phyloP scores from a whole-genome alignment of 2,113 vertebrate genomes.

The Zosterops pallidus region DNA sequence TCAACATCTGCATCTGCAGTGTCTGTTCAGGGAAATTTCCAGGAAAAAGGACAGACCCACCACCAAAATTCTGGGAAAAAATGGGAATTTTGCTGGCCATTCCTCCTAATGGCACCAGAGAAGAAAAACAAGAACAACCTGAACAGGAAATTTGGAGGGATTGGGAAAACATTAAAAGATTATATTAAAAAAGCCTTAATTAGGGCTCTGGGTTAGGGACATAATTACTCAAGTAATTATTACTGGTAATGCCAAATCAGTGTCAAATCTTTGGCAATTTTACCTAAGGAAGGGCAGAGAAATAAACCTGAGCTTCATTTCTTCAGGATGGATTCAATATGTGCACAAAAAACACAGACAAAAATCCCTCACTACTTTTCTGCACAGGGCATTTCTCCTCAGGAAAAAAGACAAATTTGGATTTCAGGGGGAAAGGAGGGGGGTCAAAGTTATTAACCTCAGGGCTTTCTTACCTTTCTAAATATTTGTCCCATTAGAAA shows the following conservation, averaged over 20 bases:
- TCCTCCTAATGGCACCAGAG: background rate
- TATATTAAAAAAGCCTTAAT: background rate
- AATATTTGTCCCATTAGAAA: constrained; percentile 73
- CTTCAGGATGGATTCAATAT: background rate
- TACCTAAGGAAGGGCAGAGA: background rate
- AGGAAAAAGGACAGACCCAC: background rate
- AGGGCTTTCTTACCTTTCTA: constrained; percentile 71
- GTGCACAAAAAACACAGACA: background rate
- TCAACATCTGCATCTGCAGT: fast-evolving
- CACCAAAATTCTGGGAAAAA: background rate
- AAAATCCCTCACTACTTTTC: background rate
- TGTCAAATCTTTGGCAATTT: background rate
- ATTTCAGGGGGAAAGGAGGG: background rate
- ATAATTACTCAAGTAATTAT: background rate
- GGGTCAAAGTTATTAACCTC: constrained; percentile 53
- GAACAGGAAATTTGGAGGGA: background rate
- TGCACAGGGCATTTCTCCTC: background rate
- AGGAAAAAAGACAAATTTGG: background rate
- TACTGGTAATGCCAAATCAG: background rate
- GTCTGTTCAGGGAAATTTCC: background rate
- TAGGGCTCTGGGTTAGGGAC: background rate
- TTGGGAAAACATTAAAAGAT: background rate
- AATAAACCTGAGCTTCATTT: background rate
- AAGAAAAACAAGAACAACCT: background rate
- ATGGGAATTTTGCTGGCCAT: background rate